Evolutionary conservation across 35 echinoderm and acorn worm species (phyloP).

Genomic region (Apostichopus californicus): DNA sequence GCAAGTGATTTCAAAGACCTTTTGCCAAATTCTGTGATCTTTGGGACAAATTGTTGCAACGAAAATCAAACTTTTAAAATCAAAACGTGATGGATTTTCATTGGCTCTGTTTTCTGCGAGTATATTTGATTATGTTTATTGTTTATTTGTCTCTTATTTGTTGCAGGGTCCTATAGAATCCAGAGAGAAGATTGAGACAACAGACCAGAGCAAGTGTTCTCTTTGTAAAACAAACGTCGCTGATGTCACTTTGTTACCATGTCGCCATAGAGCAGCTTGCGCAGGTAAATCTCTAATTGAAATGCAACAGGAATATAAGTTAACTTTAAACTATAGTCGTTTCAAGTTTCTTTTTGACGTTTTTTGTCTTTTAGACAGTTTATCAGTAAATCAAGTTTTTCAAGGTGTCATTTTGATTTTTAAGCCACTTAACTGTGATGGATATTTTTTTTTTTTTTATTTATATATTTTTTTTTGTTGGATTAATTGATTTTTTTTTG

Average conservation of each 20-base stretch:
- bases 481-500: no score
- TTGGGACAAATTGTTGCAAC: no score
- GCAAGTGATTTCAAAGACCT: neutral
- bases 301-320: neutral
- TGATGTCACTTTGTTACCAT: slow-evolving; percentile 83
- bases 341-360: no score
- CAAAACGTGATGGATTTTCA: no score
- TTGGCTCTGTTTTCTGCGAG: neutral
- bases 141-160: neutral
- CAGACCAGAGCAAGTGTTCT: slow-evolving; percentile 55
- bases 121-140: neutral
- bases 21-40: neutral
- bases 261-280: slow-evolving; percentile 83
- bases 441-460: no score
- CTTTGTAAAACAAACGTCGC: slow-evolving; percentile 70
- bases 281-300: slow-evolving; percentile 61
- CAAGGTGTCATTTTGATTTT: no score
- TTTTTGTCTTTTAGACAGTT: no score
- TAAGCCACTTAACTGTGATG: no score
- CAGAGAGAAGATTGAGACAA: slow-evolving; percentile 39
- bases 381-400: no score
- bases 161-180: slow-evolving; percentile 36
- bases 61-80: no score
- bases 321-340: neutral
- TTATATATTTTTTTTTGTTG: no score